These are phyloP conservation scores for Hirudinaria manillensis DNA, from an alignment of 2,888 invertebrate genomes.

Conservation along the genomic window DNA sequence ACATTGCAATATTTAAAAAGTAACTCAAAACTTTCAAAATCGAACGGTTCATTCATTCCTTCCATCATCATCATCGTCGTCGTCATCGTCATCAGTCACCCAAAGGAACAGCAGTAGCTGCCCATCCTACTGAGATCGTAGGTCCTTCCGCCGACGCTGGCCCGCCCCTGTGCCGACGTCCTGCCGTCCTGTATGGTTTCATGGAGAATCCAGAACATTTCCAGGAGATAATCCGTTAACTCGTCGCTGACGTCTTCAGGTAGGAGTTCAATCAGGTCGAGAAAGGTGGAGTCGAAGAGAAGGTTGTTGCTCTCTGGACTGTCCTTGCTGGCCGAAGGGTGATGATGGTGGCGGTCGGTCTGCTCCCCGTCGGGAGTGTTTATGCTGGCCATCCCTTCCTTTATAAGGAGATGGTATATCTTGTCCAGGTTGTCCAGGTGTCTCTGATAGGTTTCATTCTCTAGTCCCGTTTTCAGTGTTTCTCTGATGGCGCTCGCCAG, in stretches of 20 bases:
- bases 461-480: too few relatives aligned
- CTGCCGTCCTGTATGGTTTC: slow-evolving; percentile 6
- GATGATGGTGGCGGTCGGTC: too few relatives aligned
- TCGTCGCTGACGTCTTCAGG: neutral
- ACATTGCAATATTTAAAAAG: too few relatives aligned
- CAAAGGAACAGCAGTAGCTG: slow-evolving; percentile 19
- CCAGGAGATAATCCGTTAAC: neutral
- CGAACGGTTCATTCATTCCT: too few relatives aligned
- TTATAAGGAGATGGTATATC: too few relatives aligned
- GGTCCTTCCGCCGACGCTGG: neutral
- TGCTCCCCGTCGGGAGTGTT: too few relatives aligned
- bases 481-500: too few relatives aligned
- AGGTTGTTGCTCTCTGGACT: neutral
- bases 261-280: neutral
- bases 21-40: too few relatives aligned
- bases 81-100: neutral
- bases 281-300: slow-evolving; percentile 3
- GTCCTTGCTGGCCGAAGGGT: neutral
- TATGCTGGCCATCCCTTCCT: too few relatives aligned
- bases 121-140: slow-evolving; percentile 8
- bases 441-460: too few relatives aligned
- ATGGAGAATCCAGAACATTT: slow-evolving; percentile 22
- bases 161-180: neutral
- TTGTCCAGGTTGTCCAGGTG: too few relatives aligned
- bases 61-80: neutral